Base-by-base conservation (phyloP, 1,140 invertebrate species). In the Zaprionus inermis region DNA sequence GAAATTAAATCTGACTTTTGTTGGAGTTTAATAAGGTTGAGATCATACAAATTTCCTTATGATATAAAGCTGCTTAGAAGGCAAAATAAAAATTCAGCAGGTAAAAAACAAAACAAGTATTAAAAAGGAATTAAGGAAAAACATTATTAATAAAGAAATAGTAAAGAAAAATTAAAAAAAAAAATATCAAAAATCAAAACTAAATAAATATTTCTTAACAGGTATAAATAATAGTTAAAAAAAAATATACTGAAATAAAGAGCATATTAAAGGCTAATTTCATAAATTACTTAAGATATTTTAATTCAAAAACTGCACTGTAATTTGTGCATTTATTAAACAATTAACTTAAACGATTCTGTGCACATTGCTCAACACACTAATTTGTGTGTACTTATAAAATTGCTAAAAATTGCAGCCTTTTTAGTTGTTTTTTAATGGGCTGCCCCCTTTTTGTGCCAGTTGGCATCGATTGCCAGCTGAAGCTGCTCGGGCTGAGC, bases 381-480 rank as follows among this genome's bases (percentile, higher is more conserved):
- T 64, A 71, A 71, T 71, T 64, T 28, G 24, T 56, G 24, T 56
- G 41, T 51, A 51, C 20, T 57, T 71, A 49, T 22, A 34, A 56
- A 57, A 64, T 57, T 57, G 38, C 38, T 56, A 34, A 34, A 59
- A 59, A 49, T 67, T 49, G 41, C 56, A 28, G 18, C 38, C 16
- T 14, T 38, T 0, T 14, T 12, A 38, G 36, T 12, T 20, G 16
- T 14, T 36, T 22, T 55, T 38, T 32, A 55, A 56, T 58, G 28
- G 6, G 28, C 34, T 11, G 4, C 24, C 54, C 18, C 20, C 14
- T 10, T 56, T 28, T 28, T 2, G 24, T 18, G 24, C 24, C 57
- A 70, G 49, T 52, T 70, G 38, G 64, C 64, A 66, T 66, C 64
- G 44, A 57, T 66, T 34, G 32, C 18, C 20, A 52, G 22, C 46